Percentiles rank a stretch among this genome's conserved stretches.
Conservation (phyloP, 2,797 vertebrate species). For the Semaprochilodus insignis region DNA sequence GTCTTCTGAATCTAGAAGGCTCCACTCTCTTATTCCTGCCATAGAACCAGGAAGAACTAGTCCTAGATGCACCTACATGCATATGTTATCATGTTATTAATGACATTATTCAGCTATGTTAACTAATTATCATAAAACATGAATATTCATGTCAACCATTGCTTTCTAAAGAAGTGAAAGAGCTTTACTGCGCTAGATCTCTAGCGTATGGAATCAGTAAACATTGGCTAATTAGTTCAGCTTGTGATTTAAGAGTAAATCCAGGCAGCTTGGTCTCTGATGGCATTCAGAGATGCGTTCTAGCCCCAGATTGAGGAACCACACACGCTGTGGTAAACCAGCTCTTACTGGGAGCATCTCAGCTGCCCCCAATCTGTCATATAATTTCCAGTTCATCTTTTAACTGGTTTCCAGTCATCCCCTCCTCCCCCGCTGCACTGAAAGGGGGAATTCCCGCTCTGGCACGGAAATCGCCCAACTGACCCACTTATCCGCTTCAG, state of each 20-base stretch:
- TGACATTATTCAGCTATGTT: background rate
- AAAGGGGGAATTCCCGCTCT: conserved; percentile 48
- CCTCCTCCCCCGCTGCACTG: conserved; percentile 41
- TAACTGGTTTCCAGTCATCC: conserved; percentile 39
- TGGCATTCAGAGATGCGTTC: conserved; percentile 1
- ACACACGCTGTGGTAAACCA: conserved; percentile 37
- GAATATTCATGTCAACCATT: background rate
- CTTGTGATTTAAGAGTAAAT: conserved; percentile 22
- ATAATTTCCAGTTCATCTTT: conserved; percentile 55
- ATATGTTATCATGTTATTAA: background rate
- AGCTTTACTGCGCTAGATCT: background rate
- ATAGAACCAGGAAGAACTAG: background rate
- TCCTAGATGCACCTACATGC: background rate
- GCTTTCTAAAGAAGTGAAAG: conserved; percentile 20
- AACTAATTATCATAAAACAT: background rate
- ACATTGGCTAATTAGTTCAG: conserved; percentile 6
- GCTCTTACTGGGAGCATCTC: conserved; percentile 45
- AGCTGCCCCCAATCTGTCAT: conserved; percentile 62
- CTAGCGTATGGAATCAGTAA: conserved; percentile 13
- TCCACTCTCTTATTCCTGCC: background rate
- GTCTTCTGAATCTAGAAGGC: background rate
- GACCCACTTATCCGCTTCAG: conserved; percentile 57
- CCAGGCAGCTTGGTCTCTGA: background rate
- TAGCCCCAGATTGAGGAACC: conserved; percentile 37
- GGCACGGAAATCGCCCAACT: conserved; percentile 51